Conservation (phyloP, 2,888 invertebrate genomes). For the Drosophila tripunctata region DNA sequence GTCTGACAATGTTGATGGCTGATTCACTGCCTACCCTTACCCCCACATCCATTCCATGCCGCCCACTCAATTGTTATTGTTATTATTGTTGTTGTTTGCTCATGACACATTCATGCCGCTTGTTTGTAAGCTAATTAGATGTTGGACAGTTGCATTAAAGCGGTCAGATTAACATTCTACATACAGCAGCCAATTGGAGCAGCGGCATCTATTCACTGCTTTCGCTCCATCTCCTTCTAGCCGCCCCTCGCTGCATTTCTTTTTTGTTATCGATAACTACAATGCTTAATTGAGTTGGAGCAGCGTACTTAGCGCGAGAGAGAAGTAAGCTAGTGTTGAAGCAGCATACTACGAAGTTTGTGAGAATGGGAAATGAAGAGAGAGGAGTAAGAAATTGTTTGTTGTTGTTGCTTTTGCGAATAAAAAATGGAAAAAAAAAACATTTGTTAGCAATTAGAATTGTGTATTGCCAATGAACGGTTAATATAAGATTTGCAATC, state of each 20-base stretch:
- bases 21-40: conserved; percentile 47
- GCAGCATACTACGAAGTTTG: too few relatives aligned
- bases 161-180: conserved; percentile 47
- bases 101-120: conserved; percentile 50
- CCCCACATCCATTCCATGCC: neutral
- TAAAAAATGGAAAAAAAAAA: conserved; percentile 19
- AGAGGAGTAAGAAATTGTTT: neutral
- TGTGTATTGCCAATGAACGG: conserved; percentile 58
- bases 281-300: conserved; percentile 61
- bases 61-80: conserved; percentile 14
- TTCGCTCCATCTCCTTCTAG: too few relatives aligned
- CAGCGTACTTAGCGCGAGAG: conserved; percentile 20
- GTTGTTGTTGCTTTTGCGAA: too few relatives aligned
- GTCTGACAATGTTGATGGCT: conserved; percentile 53
- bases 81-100: conserved; percentile 31
- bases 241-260: conserved; percentile 26
- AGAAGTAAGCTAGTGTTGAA: too few relatives aligned
- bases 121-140: conserved; percentile 62
- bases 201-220: conserved; percentile 11
- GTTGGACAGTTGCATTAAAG: conserved; percentile 47
- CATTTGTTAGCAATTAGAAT: conserved; percentile 76
- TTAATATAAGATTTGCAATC: conserved; percentile 77
- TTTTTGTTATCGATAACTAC: conserved; percentile 45
- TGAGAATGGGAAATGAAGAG: neutral
- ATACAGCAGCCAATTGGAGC: conserved; percentile 55